Base-by-base conservation (phyloP, 2,113 vertebrate genomes). In the Sula dactylatra region DNA sequence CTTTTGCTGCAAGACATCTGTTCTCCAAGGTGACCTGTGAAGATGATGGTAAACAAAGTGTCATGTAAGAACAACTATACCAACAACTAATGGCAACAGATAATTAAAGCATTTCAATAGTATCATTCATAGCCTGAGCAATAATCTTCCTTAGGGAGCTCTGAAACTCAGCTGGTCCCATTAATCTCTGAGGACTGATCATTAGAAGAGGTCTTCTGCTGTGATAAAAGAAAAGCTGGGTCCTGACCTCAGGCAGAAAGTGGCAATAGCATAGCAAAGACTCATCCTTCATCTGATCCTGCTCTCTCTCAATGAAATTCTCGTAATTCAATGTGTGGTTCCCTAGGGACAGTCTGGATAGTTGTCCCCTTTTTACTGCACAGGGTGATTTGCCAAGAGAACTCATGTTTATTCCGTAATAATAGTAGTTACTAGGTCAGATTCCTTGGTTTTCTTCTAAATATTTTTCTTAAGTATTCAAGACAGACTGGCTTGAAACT, bases 101-200 rank as follows among this genome's bases (percentile, higher is more conserved):
- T 94, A 96, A 96, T 95, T 91, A 90, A 93, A 86, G 47, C 25
- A 82, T 93, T 88, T 91, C 74, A 77, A 13, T 42, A 29, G 36
- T 64, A 59, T 59, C 45, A 2, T 54, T 55, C 7, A 2, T 56
- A 88, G 49, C 45, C 34, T 67, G 50, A 77, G 47, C 64, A 80
- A 56, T 77, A 40, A 77, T 49, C 31, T 80, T 81, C 61, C 69
- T 82, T 12, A 24, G 42, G 58, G 73, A 78, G 26, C 62, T 95
- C 67, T 62, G 74, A 70, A 94, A 58, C 40, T 92, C 82, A 95
- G 22, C 77, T 71, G 27, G 44, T 47, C 78, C 74, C 64, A 64
- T 83, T 82, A 93, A 93, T 93, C 73, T 81, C 65, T 49, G 78
- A 94, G 65, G 89, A 36, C 58, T 72, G 73, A 69, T 92, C 76